Conservation (phyloP, 2,888 invertebrate species). For the Tachystola acroxantha region DNA sequence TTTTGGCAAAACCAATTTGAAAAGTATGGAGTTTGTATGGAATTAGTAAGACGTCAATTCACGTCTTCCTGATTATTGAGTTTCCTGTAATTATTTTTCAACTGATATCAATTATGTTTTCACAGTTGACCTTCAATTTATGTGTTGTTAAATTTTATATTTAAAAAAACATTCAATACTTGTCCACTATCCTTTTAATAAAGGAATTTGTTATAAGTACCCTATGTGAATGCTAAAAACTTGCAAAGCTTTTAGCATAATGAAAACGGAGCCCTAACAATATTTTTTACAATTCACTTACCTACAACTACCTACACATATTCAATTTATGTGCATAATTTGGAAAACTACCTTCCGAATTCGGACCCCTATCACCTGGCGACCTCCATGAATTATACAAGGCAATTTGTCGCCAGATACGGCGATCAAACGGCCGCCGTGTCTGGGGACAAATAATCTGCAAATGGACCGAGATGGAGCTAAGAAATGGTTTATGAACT, state of each 20-base stretch:
- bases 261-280: slow-evolving; percentile 32
- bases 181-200: too few species aligned
- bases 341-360: slow-evolving; percentile 27
- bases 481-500: neutral
- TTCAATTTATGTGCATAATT: slow-evolving; percentile 49
- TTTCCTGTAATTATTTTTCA: too few species aligned
- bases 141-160: too few species aligned
- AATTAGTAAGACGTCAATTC: too few species aligned
- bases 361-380: slow-evolving; percentile 52
- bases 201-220: too few species aligned
- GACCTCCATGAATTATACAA: slow-evolving; percentile 60
- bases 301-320: slow-evolving; percentile 12
- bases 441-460: slow-evolving; percentile 12
- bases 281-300: neutral
- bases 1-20: too few species aligned
- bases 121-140: too few species aligned
- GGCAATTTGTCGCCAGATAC: slow-evolving; percentile 54
- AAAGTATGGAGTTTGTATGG: too few species aligned
- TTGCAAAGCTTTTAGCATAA: slow-evolving; percentile 45
- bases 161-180: too few species aligned
- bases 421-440: slow-evolving; percentile 38
- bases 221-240: too few species aligned
- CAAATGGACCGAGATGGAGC: slow-evolving; percentile 6
- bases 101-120: too few species aligned
- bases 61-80: too few species aligned